phyloP scores from a whole-genome alignment of 2,113 vertebrate species.

The Datnioides undecimradiatus region DNA sequence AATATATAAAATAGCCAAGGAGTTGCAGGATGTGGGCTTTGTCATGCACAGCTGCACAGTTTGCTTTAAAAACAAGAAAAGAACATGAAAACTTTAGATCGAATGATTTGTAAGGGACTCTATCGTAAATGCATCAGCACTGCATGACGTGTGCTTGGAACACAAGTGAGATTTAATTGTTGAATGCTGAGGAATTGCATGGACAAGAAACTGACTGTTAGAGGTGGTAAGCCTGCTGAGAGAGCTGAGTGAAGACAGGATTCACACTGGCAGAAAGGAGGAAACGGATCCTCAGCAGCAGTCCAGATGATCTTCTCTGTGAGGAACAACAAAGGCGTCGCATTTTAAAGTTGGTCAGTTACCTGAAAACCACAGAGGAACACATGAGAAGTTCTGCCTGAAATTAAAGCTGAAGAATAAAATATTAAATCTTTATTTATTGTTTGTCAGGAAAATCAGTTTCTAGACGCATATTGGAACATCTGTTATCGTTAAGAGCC shows the following conservation, averaged over 20 bases:
- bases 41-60: background rate
- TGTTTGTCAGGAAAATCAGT: background rate
- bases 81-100: background rate
- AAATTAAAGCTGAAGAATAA: background rate
- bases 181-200: background rate
- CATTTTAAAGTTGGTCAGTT: background rate
- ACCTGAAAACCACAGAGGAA: background rate
- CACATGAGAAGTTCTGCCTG: background rate
- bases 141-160: slow-evolving; percentile 5
- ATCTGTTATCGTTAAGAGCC: background rate
- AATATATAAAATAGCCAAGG: background rate
- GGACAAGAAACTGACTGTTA: background rate
- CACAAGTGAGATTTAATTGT: background rate
- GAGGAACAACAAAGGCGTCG: background rate
- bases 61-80: background rate
- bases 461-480: background rate
- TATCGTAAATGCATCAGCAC: background rate
- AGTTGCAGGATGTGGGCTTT: background rate
- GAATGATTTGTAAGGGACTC: background rate
- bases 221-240: background rate
- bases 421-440: background rate
- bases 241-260: background rate
- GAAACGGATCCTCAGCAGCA: background rate
- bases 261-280: background rate
- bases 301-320: background rate